These are phyloP conservation scores for Daktulosphaira vitifoliae DNA, from an alignment of 1,140 invertebrate genomes.

Conservation along the genomic window DNA sequence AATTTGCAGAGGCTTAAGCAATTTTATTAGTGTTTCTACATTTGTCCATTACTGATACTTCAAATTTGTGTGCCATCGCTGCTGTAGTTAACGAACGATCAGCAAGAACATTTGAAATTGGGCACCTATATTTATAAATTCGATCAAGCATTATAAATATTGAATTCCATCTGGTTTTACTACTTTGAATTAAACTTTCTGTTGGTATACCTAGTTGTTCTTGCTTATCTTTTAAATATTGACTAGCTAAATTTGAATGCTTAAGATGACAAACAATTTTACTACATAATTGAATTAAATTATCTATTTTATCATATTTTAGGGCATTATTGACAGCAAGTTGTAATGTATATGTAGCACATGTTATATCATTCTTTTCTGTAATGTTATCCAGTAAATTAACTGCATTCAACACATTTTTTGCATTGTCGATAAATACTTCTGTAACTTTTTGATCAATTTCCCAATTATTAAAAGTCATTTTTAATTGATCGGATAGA, in stretches of 20 bases:
- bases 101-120: not conserved
- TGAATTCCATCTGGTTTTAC: slow-evolving; percentile 5
- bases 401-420: not conserved
- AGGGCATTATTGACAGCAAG: slow-evolving; percentile 3
- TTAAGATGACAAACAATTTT: not conserved
- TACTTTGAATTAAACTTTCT: not conserved
- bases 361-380: not conserved
- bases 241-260: not conserved
- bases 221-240: not conserved
- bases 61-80: too few species aligned
- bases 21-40: too few species aligned
- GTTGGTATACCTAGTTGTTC: not conserved
- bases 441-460: not conserved
- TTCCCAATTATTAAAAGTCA: not conserved
- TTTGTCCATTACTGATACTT: too few species aligned
- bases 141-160: not conserved
- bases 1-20: too few species aligned
- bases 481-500: not conserved
- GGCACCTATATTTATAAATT: not conserved
- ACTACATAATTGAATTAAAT: not conserved
- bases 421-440: not conserved
- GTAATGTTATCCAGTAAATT: not conserved
- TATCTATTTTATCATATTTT: not conserved
- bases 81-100: too few species aligned
- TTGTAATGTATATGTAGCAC: slow-evolving; percentile 1